Conservation (phyloP, 2,113 vertebrate species). For the Varanus komodoensis region DNA sequence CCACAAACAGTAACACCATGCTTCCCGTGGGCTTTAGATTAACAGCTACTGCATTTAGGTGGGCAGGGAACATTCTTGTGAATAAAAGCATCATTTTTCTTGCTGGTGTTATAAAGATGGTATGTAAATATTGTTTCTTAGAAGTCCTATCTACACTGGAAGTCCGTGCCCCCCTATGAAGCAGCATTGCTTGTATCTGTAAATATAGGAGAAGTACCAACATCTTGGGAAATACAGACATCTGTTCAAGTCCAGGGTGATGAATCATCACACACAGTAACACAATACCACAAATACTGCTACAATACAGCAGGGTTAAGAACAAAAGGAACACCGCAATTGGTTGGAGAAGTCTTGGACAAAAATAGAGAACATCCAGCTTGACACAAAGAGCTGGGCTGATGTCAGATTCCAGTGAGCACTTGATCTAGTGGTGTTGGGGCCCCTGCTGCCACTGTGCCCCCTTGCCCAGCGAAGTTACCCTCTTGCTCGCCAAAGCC, state of each 20-base stretch:
- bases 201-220: slow-evolving; percentile 73
- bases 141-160: background rate
- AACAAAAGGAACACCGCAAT: slow-evolving; percentile 72
- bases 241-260: slow-evolving; percentile 71
- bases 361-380: slow-evolving; percentile 67
- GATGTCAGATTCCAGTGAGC: no score
- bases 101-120: rapidly evolving
- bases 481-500: no score
- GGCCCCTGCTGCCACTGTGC: no score
- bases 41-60: slow-evolving; percentile 54
- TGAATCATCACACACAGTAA: slow-evolving; percentile 72
- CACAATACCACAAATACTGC: slow-evolving; percentile 75
- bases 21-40: slow-evolving; percentile 35
- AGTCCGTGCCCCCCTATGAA: slow-evolving; percentile 60
- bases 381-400: slow-evolving; percentile 41
- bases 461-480: no score
- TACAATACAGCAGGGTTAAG: slow-evolving; percentile 74
- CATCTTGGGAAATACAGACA: slow-evolving; percentile 80
- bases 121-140: background rate
- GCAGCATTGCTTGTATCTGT: slow-evolving; percentile 51
- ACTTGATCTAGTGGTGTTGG: no score
- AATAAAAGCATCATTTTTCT: background rate
- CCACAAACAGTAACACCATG: slow-evolving; percentile 47
- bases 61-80: slow-evolving; percentile 65
- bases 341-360: slow-evolving; percentile 66